A percentile compares a stretch with the other conserved stretches of the same genome.
Evolutionary conservation across 1,140 invertebrate species (phyloP).

Genomic region (Oscheius sp.): DNA sequence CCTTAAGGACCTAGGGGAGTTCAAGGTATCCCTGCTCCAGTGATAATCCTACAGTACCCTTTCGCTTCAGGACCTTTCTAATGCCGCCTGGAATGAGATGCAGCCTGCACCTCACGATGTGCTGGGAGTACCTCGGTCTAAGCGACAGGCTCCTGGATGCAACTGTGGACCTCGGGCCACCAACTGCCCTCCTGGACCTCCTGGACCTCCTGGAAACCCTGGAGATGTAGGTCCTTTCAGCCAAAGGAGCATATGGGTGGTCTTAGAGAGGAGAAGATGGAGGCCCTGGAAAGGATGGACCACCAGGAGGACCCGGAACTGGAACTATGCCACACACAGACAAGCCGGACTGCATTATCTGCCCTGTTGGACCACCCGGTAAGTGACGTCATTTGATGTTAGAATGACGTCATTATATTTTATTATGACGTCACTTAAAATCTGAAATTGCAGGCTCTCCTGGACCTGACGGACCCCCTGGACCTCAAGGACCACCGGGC

Average conservation of each 20-base stretch:
- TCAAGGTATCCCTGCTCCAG: conserved; percentile 12
- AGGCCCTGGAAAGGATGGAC: conserved; percentile 20
- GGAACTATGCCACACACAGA: neutral
- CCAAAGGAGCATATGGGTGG: no score
- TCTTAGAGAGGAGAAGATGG: no score
- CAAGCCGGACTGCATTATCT: conserved; percentile 20
- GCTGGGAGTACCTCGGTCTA: neutral
- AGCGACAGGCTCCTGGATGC: conserved; percentile 9
- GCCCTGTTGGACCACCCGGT: conserved; percentile 6
- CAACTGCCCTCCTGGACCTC: conserved; percentile 33
- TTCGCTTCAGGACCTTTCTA: conserved; percentile 13
- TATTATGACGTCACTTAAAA: no score
- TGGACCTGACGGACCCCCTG: conserved; percentile 21
- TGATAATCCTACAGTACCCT: neutral
- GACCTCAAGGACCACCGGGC: conserved; percentile 16
- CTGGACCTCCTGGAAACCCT: conserved; percentile 35
- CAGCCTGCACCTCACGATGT: conserved; percentile 2
- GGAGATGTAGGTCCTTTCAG: no score
- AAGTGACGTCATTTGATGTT: no score
- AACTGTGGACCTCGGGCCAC: conserved; percentile 21
- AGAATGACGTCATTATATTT: no score
- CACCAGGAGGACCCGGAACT: neutral
- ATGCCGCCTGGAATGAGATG: conserved; percentile 22
- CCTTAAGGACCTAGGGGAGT: conserved; percentile 28
- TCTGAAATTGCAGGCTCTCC: neutral